Evolutionary conservation across 2,888 invertebrate species (phyloP).

Genomic region (Andrena dorsata): DNA sequence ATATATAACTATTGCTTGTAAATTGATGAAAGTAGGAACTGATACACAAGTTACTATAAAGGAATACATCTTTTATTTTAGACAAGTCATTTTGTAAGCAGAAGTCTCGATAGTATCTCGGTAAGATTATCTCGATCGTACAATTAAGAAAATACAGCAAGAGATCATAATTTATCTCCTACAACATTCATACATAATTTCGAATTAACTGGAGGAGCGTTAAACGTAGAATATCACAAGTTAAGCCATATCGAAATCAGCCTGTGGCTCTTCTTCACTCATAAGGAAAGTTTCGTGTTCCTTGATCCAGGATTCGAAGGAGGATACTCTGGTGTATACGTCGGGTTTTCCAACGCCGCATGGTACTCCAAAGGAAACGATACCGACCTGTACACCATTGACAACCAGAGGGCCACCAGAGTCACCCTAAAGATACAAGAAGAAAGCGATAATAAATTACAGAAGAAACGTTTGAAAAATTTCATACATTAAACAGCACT

Average conservation of each 20-base stretch:
- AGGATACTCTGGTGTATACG: conserved; percentile 71
- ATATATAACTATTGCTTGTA: no score
- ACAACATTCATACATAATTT: not conserved
- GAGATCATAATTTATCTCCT: not conserved
- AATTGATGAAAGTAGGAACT: no score
- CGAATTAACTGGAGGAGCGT: not conserved
- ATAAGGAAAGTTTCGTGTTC: not conserved
- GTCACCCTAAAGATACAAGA: conserved; percentile 61
- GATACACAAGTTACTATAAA: no score
- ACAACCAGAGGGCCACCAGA: conserved; percentile 69
- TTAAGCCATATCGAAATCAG: not conserved
- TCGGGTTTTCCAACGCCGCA: conserved; percentile 73
- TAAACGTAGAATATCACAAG: not conserved
- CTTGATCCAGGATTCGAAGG: conserved; percentile 70
- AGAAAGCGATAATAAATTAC: not conserved
- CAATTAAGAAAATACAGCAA: no score
- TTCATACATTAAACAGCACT: not conserved
- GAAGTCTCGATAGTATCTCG: not conserved
- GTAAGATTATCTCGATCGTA: no score
- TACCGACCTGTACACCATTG: conserved; percentile 62
- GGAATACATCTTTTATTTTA: not conserved
- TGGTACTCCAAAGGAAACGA: conserved; percentile 74
- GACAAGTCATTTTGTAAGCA: not conserved
- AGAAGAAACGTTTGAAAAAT: not conserved
- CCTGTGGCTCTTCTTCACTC: not conserved